Evolutionary conservation across 2,797 vertebrate genomes (phyloP).

Genomic region (Onychomys leucogaster): DNA sequence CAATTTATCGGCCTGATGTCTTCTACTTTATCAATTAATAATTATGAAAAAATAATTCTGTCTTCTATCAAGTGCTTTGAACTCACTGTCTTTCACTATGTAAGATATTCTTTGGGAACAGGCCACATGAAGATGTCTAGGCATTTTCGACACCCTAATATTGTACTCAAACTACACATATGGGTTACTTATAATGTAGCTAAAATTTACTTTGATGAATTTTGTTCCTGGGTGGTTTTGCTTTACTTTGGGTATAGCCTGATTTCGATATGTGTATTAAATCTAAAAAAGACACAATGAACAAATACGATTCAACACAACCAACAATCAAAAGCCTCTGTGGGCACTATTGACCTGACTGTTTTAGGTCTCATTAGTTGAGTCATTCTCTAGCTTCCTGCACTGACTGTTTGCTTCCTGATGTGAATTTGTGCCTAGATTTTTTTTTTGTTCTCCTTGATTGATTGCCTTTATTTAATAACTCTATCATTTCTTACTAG

Average conservation of each 20-base stretch:
- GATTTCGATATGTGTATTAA: not conserved
- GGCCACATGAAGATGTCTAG: not conserved
- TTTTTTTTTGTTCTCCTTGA: slow-evolving; percentile 10
- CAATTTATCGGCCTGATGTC: not conserved
- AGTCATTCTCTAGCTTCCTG: not conserved
- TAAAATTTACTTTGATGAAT: not conserved
- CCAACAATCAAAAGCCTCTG: not conserved
- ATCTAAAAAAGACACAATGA: not conserved
- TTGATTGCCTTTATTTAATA: slow-evolving; percentile 36
- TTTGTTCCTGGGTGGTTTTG: not conserved
- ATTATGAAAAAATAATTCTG: slow-evolving; percentile 34
- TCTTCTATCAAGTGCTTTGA: not conserved
- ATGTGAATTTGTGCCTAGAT: slow-evolving; percentile 24
- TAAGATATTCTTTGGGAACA: not conserved
- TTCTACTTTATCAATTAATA: slow-evolving; percentile 16
- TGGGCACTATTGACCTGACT: not conserved
- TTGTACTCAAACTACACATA: not conserved
- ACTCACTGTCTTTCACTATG: not conserved
- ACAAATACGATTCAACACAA: not conserved
- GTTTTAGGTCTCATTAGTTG: not conserved
- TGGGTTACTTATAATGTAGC: not conserved
- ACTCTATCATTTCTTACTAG: not conserved
- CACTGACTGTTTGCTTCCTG: not conserved
- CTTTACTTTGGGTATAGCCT: not conserved
- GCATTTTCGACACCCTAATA: not conserved